Evolutionary conservation across 1,140 invertebrate genomes (phyloP).

Genomic region (Maconellicoccus hirsutus): DNA sequence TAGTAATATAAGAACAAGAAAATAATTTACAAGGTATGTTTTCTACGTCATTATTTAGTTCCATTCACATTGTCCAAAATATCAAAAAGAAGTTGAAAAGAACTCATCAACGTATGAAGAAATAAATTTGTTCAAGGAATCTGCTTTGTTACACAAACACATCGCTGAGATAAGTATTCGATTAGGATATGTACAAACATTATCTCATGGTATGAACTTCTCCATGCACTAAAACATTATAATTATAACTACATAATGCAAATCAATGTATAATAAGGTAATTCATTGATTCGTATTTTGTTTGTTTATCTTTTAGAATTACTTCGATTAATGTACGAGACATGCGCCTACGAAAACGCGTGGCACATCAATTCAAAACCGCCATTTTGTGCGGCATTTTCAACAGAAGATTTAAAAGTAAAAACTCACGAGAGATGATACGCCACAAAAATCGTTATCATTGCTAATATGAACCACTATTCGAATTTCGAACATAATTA

Average conservation of each 20-base stretch:
- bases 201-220: conserved; percentile 28
- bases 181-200: conserved; percentile 29
- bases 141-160: conserved; percentile 23
- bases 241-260: too few relatives aligned
- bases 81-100: background rate
- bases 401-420: conserved; percentile 26
- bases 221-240: too few relatives aligned
- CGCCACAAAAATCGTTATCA: too few relatives aligned
- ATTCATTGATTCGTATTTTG: too few relatives aligned
- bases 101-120: conserved; percentile 20
- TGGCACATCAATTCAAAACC: conserved; percentile 37
- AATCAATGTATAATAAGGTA: too few relatives aligned
- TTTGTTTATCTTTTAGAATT: conserved; percentile 17
- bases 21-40: too few relatives aligned
- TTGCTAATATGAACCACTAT: background rate
- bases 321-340: conserved; percentile 46
- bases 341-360: conserved; percentile 65
- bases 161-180: conserved; percentile 28
- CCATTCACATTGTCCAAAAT: background rate
- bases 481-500: background rate
- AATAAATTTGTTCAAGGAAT: conserved; percentile 26
- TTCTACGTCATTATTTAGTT: background rate
- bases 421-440: too few relatives aligned
- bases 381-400: conserved; percentile 28
- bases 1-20: too few relatives aligned